phyloP scores from a whole-genome alignment of 2,113 vertebrate genomes.

The Orycteropus afer region DNA sequence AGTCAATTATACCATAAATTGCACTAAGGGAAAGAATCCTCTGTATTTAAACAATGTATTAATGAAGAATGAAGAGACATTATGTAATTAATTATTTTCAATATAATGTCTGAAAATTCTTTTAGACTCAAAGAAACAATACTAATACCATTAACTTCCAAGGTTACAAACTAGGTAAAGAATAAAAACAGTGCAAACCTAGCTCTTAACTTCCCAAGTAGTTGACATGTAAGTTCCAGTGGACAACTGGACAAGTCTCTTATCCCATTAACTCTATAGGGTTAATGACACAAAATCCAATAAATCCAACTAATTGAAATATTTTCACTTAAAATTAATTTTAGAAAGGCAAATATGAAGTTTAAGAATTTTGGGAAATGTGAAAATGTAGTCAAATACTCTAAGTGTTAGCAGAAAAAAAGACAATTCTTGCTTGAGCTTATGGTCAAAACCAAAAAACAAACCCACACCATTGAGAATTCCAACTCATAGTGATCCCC shows the following conservation, averaged over 20 bases:
- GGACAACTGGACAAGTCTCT: background rate
- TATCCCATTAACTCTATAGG: background rate
- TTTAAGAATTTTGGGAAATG: constrained; percentile 1
- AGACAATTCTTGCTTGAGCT: background rate
- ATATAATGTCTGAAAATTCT: background rate
- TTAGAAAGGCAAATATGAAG: background rate
- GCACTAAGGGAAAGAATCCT: background rate
- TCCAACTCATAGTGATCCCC: too few species aligned
- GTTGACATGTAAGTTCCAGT: background rate
- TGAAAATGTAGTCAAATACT: constrained; percentile 11
- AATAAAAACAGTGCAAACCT: background rate
- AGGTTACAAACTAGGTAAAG: background rate
- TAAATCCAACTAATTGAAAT: background rate
- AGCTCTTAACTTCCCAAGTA: background rate
- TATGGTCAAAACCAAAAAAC: too few species aligned
- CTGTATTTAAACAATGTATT: background rate
- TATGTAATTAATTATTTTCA: background rate
- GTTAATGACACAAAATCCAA: background rate
- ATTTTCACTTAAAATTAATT: background rate
- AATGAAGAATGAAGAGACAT: background rate
- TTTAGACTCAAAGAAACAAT: constrained; percentile 16
- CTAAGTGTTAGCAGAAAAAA: background rate
- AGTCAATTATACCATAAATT: background rate
- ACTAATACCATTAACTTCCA: background rate
- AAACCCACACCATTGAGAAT: too few species aligned